Evolutionary conservation across 2,797 vertebrate species (phyloP).

Genomic region (Bryconaethiops microstoma): DNA sequence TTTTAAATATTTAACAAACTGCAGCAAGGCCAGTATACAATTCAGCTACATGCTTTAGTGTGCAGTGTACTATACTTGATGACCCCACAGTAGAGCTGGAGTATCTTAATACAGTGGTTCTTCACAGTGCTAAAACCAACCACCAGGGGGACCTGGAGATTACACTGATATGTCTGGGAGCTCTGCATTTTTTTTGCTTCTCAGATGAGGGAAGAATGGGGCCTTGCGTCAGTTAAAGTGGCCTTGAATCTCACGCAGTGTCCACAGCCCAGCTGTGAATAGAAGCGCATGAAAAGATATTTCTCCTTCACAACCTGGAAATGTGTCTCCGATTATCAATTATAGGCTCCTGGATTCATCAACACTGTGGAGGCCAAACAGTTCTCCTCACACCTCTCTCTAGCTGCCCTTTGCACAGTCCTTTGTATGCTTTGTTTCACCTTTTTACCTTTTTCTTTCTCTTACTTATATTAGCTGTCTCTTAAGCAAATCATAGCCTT

Average conservation of each 20-base stretch:
- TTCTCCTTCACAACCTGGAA: neutral
- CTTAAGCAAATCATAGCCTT: too few species aligned
- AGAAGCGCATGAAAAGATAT: conserved; percentile 5
- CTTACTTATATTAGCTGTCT: too few species aligned
- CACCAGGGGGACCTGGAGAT: conserved; percentile 50
- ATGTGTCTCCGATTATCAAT: conserved; percentile 37
- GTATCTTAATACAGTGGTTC: conserved; percentile 20
- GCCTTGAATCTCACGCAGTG: conserved; percentile 33
- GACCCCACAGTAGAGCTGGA: neutral
- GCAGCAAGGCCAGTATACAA: neutral
- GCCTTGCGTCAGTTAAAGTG: conserved; percentile 23
- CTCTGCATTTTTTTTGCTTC: conserved; percentile 46
- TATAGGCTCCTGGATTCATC: conserved; percentile 41
- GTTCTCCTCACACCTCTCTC: conserved; percentile 19
- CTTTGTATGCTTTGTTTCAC: neutral
- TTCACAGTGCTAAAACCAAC: conserved; percentile 40
- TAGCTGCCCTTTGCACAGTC: too few species aligned
- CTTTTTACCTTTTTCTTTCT: too few species aligned
- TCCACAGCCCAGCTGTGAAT: conserved; percentile 12
- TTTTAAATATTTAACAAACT: neutral
- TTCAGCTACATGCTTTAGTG: neutral
- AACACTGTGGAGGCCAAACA: conserved; percentile 19
- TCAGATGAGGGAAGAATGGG: conserved; percentile 50
- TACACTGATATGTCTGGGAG: conserved; percentile 39
- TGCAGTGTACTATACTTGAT: too few species aligned